Base-by-base conservation (phyloP, 2,888 invertebrate genomes). In the Nemapogon koenigi region DNA sequence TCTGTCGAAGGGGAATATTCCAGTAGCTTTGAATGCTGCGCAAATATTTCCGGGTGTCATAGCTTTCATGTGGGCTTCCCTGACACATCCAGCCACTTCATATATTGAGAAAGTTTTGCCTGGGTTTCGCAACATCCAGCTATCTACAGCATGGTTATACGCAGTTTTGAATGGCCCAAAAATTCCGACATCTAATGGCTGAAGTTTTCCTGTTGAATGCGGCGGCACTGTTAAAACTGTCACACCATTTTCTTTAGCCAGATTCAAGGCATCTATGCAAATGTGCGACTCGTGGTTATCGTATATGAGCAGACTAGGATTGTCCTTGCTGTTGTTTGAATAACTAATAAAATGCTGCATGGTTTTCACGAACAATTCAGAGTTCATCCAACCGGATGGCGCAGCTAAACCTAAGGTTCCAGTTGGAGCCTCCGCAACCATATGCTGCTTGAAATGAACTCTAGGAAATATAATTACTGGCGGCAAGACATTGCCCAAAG, bases 261-360 rank as follows among this genome's bases (percentile, higher is more conserved):
- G 31, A 41, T 42, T 43, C 17, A 49, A 30, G 14, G 43, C 71
- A 3, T 61, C 57, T 19, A 73, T 79, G 25, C 81, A 83, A 51
- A 80, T 84, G 37, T 61, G 57, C n/a, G 49, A 47, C 37, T 59
- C 53, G 41, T 56, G 51, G 37, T 61, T 62, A 42, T 59, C 59
- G 28, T 44, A 45, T 14, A 62, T 49, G 16, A 59, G 42, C 8
- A 59, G 42, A 10, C 46, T 37, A 30, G 51, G 53, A 43, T 54
- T 53, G 18, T 54, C 50, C 39, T 42, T 48, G 15, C 49, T 49
- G 38, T 44, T 43, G 4, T 44, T 38, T 15, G 46, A 42, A 37
- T 50, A 42, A 32, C 46, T 52, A 22, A 57, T 52, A 44, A 59
- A 63, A 50, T 62, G 59, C 37, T 57, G 41, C 41, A 64, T 52